These are phyloP conservation scores for Glossophaga mutica DNA, from an alignment of 2,797 vertebrate genomes.

Conservation along the genomic window DNA sequence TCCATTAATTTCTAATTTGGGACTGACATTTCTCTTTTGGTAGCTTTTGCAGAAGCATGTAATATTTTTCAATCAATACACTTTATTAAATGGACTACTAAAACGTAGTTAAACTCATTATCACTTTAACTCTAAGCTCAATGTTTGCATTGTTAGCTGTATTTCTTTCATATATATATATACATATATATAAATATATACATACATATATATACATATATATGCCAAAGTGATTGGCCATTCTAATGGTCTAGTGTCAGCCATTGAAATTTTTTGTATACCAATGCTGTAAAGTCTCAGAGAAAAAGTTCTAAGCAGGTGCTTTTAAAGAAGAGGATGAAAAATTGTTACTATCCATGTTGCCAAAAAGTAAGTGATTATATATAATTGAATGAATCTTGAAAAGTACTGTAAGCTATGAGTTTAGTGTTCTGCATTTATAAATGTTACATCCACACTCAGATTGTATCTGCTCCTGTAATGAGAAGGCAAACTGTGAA, in stretches of 20 bases:
- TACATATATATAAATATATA: too few relatives aligned
- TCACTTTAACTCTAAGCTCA: background rate
- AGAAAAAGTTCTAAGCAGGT: background rate
- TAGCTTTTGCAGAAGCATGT: background rate
- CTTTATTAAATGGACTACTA: background rate
- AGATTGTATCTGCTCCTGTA: constrained; percentile 53
- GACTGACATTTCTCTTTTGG: background rate
- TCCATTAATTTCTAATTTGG: background rate
- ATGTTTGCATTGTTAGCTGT: background rate
- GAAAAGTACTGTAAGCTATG: constrained; percentile 49
- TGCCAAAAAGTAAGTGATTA: constrained; percentile 64
- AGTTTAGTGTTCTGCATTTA: constrained; percentile 55
- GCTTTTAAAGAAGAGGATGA: constrained; percentile 31
- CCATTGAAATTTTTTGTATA: background rate
- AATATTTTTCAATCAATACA: background rate
- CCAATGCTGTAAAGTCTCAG: background rate
- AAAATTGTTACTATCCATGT: constrained; percentile 26
- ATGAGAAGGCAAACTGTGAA: constrained; percentile 71
- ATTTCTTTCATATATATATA: background rate
- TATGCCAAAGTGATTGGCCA: background rate
- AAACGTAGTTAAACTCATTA: background rate
- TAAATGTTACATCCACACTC: constrained; percentile 62
- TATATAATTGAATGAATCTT: constrained; percentile 56
- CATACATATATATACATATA: too few relatives aligned
- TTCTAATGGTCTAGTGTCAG: background rate